Evolutionary conservation across 2,113 vertebrate species (phyloP).

Genomic region (Apodemus speciosus): DNA sequence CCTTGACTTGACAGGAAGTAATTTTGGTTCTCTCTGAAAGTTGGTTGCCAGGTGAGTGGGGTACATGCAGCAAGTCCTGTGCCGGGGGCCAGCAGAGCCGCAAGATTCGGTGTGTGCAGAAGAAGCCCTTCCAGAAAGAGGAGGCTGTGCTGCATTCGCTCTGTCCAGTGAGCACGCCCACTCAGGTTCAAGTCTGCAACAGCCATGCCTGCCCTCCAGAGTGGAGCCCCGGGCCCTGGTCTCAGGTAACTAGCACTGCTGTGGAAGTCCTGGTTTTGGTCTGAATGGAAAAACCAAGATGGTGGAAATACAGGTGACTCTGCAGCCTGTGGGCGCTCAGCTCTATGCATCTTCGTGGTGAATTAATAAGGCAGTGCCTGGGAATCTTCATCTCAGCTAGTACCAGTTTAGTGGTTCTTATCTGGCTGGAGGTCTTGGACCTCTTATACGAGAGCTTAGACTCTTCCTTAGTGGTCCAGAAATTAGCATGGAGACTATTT

Average conservation of each 20-base stretch:
- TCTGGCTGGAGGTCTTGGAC: neutral
- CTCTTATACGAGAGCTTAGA: neutral
- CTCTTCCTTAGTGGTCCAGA: neutral
- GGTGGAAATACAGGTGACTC: neutral
- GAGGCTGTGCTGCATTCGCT: constrained; percentile 89
- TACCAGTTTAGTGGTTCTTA: neutral
- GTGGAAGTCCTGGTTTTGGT: too few relatives aligned
- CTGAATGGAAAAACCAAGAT: neutral
- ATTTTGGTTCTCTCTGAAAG: constrained; percentile 79
- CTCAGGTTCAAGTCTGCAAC: constrained; percentile 91
- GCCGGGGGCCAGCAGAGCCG: constrained; percentile 93
- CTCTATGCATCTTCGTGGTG: neutral
- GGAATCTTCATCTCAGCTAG: neutral
- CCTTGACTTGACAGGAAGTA: neutral
- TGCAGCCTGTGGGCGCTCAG: rapidly evolving
- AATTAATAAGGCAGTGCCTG: too few relatives aligned
- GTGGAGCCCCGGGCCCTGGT: constrained; percentile 93
- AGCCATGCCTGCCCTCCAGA: constrained; percentile 91
- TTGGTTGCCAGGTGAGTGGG: constrained; percentile 93
- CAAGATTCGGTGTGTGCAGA: constrained; percentile 91
- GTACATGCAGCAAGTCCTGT: constrained; percentile 90
- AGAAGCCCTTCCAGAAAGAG: constrained; percentile 91
- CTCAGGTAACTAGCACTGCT: constrained; percentile 88
- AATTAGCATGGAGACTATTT: neutral
- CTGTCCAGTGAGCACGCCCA: constrained; percentile 91